Conservation (phyloP, 2,888 invertebrate genomes). For the Eristalinus aeneus region DNA sequence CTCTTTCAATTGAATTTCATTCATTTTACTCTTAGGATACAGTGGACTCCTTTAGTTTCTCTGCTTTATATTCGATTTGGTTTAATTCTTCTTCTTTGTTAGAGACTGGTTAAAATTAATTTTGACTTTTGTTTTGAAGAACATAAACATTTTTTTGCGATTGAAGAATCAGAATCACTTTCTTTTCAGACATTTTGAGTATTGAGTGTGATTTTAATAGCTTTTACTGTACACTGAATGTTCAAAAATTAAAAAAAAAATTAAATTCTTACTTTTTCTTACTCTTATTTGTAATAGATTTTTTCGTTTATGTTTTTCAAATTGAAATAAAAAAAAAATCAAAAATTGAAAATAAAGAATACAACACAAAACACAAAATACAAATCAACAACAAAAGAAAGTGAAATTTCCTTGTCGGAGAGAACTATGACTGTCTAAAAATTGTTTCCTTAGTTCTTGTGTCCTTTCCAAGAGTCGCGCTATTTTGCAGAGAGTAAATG, state of each 20-base stretch:
- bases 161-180: constrained; percentile 17
- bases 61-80: constrained; percentile 28
- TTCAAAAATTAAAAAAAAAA: constrained; percentile 24
- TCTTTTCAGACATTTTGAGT: constrained; percentile 28
- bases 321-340: constrained; percentile 15
- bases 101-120: constrained; percentile 8
- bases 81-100: constrained; percentile 25
- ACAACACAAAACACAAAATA: background rate
- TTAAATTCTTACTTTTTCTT: background rate
- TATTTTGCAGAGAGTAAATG: constrained; percentile 25
- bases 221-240: constrained; percentile 63
- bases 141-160: constrained; percentile 26
- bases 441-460: constrained; percentile 48
- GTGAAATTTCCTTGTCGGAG: constrained; percentile 63
- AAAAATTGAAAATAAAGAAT: background rate
- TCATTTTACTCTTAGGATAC: constrained; percentile 43
- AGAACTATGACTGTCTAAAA: constrained; percentile 73
- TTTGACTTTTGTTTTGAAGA: background rate
- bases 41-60: constrained; percentile 49
- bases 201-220: constrained; percentile 54
- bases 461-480: constrained; percentile 33
- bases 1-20: constrained; percentile 14
- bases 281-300: constrained; percentile 35
- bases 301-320: background rate
- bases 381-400: constrained; percentile 13